Conservation (phyloP, 2,113 vertebrate genomes). For the Apteryx mantelli region DNA sequence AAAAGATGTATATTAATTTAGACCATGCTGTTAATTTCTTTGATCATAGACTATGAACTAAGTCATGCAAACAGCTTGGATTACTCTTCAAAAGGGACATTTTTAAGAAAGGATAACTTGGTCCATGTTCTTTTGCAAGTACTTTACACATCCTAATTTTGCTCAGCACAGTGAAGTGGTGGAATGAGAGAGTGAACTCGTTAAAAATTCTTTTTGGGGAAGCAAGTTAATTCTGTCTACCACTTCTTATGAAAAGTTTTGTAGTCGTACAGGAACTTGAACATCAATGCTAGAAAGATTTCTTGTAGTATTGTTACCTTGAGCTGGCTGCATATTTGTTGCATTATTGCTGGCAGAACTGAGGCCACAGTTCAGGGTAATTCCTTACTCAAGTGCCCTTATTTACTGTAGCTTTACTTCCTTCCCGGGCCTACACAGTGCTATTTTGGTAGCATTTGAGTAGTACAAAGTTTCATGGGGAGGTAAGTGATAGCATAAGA, state of each 20-base stretch:
- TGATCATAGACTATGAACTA: not conserved
- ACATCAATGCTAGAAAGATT: not conserved
- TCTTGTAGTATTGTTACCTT: not conserved
- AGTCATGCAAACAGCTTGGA: not conserved
- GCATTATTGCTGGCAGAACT: not conserved
- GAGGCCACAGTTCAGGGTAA: not conserved
- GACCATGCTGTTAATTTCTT: not conserved
- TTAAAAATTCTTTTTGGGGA: not conserved
- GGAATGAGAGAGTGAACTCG: not conserved
- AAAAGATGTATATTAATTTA: not conserved
- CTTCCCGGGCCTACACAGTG: not conserved
- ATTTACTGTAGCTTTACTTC: not conserved
- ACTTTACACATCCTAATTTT: not conserved
- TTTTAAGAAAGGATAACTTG: not conserved
- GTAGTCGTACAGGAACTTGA: not conserved
- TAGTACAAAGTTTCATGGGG: not conserved
- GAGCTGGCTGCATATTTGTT: not conserved
- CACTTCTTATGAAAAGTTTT: not conserved
- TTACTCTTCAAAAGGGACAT: not conserved
- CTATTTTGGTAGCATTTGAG: not conserved
- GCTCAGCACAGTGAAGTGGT: not conserved
- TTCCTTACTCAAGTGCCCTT: not conserved
- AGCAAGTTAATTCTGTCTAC: not conserved
- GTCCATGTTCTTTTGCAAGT: not conserved
- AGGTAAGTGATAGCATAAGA: not conserved